Evolutionary conservation across 2,888 invertebrate genomes (phyloP), one percentile per base, ranked within the genome.

Genomic region (Megamerina dolium): DNA sequence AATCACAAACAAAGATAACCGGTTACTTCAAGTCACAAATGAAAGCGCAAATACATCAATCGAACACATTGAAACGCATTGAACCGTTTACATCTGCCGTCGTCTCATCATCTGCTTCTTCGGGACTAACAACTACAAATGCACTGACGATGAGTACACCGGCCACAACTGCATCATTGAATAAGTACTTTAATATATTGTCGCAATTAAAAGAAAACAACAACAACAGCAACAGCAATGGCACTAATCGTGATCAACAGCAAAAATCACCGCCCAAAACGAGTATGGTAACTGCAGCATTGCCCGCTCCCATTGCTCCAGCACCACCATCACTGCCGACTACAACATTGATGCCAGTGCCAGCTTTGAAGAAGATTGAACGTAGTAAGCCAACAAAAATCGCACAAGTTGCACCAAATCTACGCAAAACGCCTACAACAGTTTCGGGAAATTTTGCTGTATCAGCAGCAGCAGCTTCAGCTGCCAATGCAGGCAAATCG

Each of bases 11-110:
- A 37, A 86, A 87, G 70, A 89, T 89, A 64, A 65, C 65, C 1
- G 87, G 87, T 62, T 89, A 83, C 69, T 89, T 87, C 69, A 88
- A 85, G 67, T 82, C 86, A 51, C 87, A 87, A 72, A 82, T 85
- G 75, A 88, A 87, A 50, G 63, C 68, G 73, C 80, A 83, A 21
- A 77, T 79, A 53, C 77, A 75, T 59, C 72, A 57, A 32, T 58
- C 51, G n/a, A 55, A 54, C 30, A 40, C 76, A 51, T 76, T 76
- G 58, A 74, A 75, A 37, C 41, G 37, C 5, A 38, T 41, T 58
- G 46, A 32, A 19, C 23, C 46, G 18, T 32, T 53, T 36, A 38
- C 51, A 26, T 27, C 48, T 8, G 37, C 42, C 35, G 23, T 43
- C 5, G 37, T 19, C 33, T 41, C n/a, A n/a, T n/a, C 40, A 14